Evolutionary conservation across 2,113 vertebrate species (phyloP).

Genomic region (Synodontis membranacea): DNA sequence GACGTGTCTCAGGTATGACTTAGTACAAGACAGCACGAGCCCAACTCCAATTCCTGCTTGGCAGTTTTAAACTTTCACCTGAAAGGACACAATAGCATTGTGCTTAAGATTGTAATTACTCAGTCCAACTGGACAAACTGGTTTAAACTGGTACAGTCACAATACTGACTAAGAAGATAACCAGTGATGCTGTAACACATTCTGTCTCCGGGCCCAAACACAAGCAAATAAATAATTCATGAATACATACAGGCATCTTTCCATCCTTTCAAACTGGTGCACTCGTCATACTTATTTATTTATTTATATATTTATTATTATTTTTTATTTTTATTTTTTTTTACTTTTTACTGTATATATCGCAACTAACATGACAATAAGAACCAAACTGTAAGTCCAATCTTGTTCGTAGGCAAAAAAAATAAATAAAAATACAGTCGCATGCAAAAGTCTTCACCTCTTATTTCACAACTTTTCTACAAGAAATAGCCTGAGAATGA

Average conservation of each 20-base stretch:
- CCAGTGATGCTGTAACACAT: background rate
- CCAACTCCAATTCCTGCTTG: background rate
- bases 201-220: background rate
- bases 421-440: background rate
- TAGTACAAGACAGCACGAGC: background rate
- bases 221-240: background rate
- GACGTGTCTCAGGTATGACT: background rate
- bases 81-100: background rate
- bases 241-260: background rate
- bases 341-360: background rate
- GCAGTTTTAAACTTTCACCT: conserved; percentile 6
- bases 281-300: background rate
- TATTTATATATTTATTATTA: too few species aligned
- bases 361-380: background rate
- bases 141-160: conserved; percentile 28
- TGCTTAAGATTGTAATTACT: background rate
- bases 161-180: background rate
- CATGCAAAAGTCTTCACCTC: background rate
- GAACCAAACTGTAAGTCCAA: background rate
- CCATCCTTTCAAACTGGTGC: background rate
- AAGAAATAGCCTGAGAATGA: background rate
- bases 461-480: background rate
- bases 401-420: background rate
- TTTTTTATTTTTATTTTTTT: too few species aligned
- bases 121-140: conserved; percentile 14